Percentiles rank a stretch among this genome's conserved stretches.
phyloP scores from a whole-genome alignment of 2,797 vertebrate species.

The Rhadinocentrus ornatus region DNA sequence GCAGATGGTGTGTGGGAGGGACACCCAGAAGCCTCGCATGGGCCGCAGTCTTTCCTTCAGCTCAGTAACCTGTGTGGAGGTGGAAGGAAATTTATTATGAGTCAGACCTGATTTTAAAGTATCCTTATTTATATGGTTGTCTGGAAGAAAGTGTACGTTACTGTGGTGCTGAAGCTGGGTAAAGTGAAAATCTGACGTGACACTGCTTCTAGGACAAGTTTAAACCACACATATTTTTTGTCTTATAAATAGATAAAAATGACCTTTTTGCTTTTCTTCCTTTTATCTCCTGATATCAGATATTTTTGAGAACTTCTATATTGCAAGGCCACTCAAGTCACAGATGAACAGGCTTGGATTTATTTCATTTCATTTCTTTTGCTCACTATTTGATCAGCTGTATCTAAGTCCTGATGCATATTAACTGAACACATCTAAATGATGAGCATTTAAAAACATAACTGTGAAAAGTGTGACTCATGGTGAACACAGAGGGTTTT shows the following conservation, averaged over 20 bases:
- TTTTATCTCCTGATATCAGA: conserved; percentile 28
- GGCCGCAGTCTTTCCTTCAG: conserved; percentile 87
- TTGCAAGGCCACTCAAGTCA: conserved; percentile 14
- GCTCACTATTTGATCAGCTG: neutral
- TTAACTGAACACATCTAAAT: neutral
- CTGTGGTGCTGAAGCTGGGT: conserved; percentile 35
- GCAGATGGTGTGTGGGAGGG: conserved; percentile 89
- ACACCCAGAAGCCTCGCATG: conserved; percentile 90
- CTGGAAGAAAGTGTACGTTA: conserved; percentile 49
- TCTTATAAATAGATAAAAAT: conserved; percentile 39
- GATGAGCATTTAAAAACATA: neutral
- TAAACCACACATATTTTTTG: conserved; percentile 27
- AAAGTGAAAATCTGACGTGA: conserved; percentile 40
- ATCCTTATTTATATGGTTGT: conserved; percentile 57
- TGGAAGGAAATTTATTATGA: conserved; percentile 61
- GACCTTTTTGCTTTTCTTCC: neutral
- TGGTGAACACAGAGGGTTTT: neutral
- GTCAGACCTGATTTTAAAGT: conserved; percentile 62
- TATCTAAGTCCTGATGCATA: neutral
- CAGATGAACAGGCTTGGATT: conserved; percentile 7
- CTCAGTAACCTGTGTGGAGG: conserved; percentile 85
- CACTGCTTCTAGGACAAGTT: conserved; percentile 34
- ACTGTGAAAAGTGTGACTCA: neutral
- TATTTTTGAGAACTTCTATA: conserved; percentile 33
- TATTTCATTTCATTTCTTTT: neutral